Evolutionary conservation across 2,888 invertebrate species (phyloP).

Genomic region (Andrena bucephala): DNA sequence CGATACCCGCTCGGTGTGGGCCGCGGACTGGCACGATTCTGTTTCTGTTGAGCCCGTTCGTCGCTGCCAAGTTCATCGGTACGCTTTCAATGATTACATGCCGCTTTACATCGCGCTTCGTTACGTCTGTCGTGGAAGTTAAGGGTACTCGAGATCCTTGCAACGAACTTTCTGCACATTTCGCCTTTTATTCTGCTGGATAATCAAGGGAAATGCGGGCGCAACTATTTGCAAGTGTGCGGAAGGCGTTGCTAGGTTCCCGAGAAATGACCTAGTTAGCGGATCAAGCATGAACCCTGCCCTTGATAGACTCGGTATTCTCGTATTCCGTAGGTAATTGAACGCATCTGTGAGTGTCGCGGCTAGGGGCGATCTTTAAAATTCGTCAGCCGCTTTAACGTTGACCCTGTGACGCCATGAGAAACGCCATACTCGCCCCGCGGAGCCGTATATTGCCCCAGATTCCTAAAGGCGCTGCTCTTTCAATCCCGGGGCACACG

Average conservation of each 20-base stretch:
- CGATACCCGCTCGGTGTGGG: slow-evolving; percentile 56
- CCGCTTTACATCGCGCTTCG: slow-evolving; percentile 22
- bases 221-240: neutral
- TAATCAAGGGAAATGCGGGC: neutral
- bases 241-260: neutral
- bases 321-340: neutral
- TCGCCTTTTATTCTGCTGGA: no score
- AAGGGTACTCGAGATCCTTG: neutral
- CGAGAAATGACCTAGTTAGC: neutral
- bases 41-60: slow-evolving; percentile 30
- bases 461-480: slow-evolving; percentile 53
- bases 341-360: neutral
- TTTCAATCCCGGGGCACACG: slow-evolving; percentile 28
- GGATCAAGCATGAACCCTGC: neutral
- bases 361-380: slow-evolving; percentile 33
- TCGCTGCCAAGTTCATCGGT: slow-evolving; percentile 70
- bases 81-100: slow-evolving; percentile 63
- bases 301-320: no score
- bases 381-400: slow-evolving; percentile 46
- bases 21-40: slow-evolving; percentile 66
- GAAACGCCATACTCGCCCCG: slow-evolving; percentile 38
- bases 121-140: slow-evolving; percentile 6
- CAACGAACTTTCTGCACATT: neutral
- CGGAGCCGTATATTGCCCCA: slow-evolving; percentile 61
- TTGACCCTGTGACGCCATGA: slow-evolving; percentile 59